These are phyloP conservation scores for Andricus quercusramuli DNA, from an alignment of 2,888 invertebrate genomes.

Conservation along the genomic window DNA sequence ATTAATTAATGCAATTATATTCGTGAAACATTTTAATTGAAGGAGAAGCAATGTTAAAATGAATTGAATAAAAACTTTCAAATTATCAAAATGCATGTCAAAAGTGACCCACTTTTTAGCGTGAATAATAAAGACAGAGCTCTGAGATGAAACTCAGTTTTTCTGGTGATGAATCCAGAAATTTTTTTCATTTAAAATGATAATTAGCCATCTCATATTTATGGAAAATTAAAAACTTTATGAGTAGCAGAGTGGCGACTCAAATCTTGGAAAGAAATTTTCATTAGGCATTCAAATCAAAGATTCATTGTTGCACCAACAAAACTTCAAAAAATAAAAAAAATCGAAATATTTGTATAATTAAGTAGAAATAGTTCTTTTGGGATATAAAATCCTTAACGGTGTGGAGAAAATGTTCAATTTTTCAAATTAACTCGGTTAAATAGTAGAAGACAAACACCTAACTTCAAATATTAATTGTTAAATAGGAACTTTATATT, in stretches of 20 bases:
- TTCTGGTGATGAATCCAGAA: neutral
- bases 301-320: no score
- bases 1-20: neutral
- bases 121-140: constrained; percentile 5
- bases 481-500: no score
- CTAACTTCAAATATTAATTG: no score
- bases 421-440: no score
- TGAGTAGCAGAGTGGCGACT: neutral
- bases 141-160: neutral
- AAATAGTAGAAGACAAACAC: no score
- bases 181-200: neutral
- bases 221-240: neutral
- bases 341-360: neutral
- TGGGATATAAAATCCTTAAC: no score
- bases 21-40: neutral
- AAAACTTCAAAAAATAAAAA: no score
- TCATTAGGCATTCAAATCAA: neutral
- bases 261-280: neutral
- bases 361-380: no score
- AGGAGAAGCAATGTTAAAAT: neutral
- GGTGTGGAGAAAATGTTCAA: no score
- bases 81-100: constrained; percentile 12
- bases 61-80: constrained; percentile 9
- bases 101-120: constrained; percentile 25
- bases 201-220: neutral